Conservation (phyloP, 2,888 invertebrate species). For the Nipponacmea schrenckii region DNA sequence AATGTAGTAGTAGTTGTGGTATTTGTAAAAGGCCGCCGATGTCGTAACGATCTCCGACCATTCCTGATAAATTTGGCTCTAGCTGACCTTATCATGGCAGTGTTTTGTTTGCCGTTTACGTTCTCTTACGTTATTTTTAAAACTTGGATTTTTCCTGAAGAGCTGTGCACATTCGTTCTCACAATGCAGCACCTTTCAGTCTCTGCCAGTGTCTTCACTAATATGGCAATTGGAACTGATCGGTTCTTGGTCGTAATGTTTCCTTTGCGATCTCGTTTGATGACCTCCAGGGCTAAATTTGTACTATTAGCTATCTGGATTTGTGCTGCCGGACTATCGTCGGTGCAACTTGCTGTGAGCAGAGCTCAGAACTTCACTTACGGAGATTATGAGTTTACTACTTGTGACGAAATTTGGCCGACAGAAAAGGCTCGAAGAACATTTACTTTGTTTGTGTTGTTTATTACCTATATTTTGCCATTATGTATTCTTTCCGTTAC, state of each 20-base stretch:
- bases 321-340: constrained; percentile 63
- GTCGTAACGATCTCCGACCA: constrained; percentile 60
- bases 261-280: constrained; percentile 67
- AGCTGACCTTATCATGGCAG: constrained; percentile 88
- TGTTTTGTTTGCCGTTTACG: constrained; percentile 91
- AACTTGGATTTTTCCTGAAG: constrained; percentile 70
- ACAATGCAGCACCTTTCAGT: constrained; percentile 70
- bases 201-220: constrained; percentile 68
- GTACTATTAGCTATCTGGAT: constrained; percentile 69
- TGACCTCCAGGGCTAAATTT: constrained; percentile 63
- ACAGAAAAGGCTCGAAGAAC: constrained; percentile 31
- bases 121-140: constrained; percentile 70
- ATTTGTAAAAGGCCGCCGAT: constrained; percentile 65
- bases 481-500: constrained; percentile 68
- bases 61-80: constrained; percentile 87
- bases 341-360: constrained; percentile 66
- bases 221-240: constrained; percentile 70
- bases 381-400: constrained; percentile 32
- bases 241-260: constrained; percentile 63
- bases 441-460: constrained; percentile 60
- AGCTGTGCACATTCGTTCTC: constrained; percentile 70
- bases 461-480: constrained; percentile 66
- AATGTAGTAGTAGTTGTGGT: constrained; percentile 70
- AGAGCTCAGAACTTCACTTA: constrained; percentile 29
- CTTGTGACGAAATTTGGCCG: constrained; percentile 51